Evolutionary conservation across 2,797 vertebrate genomes (phyloP).

Genomic region (Urocyon cinereoargenteus): DNA sequence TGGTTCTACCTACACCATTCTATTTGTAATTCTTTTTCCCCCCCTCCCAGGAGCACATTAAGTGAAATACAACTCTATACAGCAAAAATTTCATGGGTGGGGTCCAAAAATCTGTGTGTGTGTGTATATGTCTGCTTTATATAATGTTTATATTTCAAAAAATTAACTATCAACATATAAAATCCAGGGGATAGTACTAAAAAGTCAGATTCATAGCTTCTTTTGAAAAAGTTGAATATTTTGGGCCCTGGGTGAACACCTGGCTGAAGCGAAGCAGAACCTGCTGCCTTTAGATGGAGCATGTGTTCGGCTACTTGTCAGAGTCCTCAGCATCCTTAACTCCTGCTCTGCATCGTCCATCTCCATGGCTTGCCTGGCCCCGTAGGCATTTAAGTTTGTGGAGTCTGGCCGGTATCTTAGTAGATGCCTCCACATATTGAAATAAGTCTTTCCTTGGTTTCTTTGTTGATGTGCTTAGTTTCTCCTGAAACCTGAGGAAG

Average conservation of each 20-base stretch:
- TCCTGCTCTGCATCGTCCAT: background rate
- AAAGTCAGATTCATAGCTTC: background rate
- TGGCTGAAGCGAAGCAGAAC: background rate
- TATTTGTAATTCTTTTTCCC: background rate
- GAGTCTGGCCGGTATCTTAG: background rate
- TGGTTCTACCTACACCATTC: conserved; percentile 33
- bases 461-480: background rate
- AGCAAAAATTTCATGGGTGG: background rate
- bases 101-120: background rate
- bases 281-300: background rate
- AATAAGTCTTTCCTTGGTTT: background rate
- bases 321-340: fast-evolving
- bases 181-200: background rate
- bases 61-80: background rate
- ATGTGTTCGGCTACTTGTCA: fast-evolving
- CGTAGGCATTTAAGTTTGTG: too few relatives aligned
- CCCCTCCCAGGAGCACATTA: background rate
- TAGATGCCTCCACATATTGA: background rate
- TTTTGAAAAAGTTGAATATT: background rate
- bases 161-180: background rate
- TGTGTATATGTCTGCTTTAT: background rate
- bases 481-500: conserved; percentile 10
- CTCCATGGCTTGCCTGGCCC: background rate
- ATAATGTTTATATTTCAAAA: background rate
- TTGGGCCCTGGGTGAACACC: background rate